phyloP scores from a whole-genome alignment of 2,113 vertebrate genomes.

The Panthera uncia region DNA sequence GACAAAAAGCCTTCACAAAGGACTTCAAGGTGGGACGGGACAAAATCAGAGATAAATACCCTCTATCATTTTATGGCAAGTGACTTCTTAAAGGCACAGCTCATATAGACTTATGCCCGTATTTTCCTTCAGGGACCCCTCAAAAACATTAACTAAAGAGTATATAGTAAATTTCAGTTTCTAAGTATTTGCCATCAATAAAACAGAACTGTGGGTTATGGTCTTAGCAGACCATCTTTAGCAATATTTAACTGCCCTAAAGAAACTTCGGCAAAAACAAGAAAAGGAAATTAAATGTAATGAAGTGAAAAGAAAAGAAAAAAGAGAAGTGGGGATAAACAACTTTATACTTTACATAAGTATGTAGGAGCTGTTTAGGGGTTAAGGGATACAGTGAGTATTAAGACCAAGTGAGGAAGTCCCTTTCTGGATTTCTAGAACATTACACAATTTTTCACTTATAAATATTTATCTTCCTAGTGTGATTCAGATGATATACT shows the following conservation, averaged over 20 bases:
- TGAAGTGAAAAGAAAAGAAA: not conserved
- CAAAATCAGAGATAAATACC: not conserved
- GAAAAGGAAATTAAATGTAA: not conserved
- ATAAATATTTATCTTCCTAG: slow-evolving; percentile 58
- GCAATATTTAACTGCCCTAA: not conserved
- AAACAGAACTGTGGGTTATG: slow-evolving; percentile 19
- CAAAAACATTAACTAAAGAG: slow-evolving; percentile 60
- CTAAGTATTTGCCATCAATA: slow-evolving; percentile 47
- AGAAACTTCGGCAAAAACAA: not conserved
- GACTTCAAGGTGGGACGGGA: not conserved
- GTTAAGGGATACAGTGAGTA: not conserved
- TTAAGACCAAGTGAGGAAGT: not conserved
- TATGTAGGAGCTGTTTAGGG: not conserved
- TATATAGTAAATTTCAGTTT: slow-evolving; percentile 56
- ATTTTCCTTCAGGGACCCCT: slow-evolving; percentile 35
- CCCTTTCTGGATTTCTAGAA: slow-evolving; percentile 43
- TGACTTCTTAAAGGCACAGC: not conserved
- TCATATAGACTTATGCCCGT: not conserved
- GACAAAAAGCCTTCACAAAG: slow-evolving; percentile 18
- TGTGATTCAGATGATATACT: slow-evolving; percentile 8
- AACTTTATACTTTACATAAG: not conserved
- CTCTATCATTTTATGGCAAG: slow-evolving; percentile 15
- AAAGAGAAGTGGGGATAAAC: not conserved
- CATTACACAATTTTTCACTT: not conserved
- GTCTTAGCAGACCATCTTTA: not conserved